A percentile compares a stretch with the other conserved stretches of the same genome.
phyloP scores from a whole-genome alignment of 2,888 invertebrate genomes.

The Hylaea fasciaria region DNA sequence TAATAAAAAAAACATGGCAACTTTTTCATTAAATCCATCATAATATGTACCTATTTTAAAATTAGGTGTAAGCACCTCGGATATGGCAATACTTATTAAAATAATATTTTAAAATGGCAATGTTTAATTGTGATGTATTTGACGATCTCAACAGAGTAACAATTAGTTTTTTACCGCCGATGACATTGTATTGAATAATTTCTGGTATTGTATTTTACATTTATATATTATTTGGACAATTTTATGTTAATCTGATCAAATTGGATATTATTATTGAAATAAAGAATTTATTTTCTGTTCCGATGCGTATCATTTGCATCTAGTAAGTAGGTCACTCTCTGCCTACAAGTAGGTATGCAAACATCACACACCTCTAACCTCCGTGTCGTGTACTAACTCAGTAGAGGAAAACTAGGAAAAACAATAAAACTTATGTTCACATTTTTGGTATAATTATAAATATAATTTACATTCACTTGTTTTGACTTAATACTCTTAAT shows the following conservation, averaged over 20 bases:
- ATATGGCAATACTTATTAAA: slow-evolving; percentile 63
- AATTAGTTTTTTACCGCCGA: slow-evolving; percentile 54
- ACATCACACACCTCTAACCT: too few relatives aligned
- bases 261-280: slow-evolving; percentile 80
- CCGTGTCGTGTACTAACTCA: too few relatives aligned
- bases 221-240: slow-evolving; percentile 44
- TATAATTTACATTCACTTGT: too few relatives aligned
- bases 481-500: too few relatives aligned
- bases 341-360: too few relatives aligned
- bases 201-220: slow-evolving; percentile 37
- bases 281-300: slow-evolving; percentile 85
- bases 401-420: too few relatives aligned
- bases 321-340: not conserved
- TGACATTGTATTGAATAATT: slow-evolving; percentile 33
- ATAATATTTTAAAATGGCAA: slow-evolving; percentile 61
- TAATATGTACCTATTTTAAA: slow-evolving; percentile 15
- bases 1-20: slow-evolving; percentile 22
- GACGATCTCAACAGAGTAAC: slow-evolving; percentile 77
- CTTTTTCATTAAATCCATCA: slow-evolving; percentile 26
- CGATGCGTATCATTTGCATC: slow-evolving; percentile 59
- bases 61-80: slow-evolving; percentile 55
- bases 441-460: too few relatives aligned
- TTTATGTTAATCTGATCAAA: slow-evolving; percentile 77
- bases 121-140: slow-evolving; percentile 75
- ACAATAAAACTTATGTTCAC: too few relatives aligned